Evolutionary conservation across 2,797 vertebrate genomes (phyloP).

Genomic region (Myotis findleyi): DNA sequence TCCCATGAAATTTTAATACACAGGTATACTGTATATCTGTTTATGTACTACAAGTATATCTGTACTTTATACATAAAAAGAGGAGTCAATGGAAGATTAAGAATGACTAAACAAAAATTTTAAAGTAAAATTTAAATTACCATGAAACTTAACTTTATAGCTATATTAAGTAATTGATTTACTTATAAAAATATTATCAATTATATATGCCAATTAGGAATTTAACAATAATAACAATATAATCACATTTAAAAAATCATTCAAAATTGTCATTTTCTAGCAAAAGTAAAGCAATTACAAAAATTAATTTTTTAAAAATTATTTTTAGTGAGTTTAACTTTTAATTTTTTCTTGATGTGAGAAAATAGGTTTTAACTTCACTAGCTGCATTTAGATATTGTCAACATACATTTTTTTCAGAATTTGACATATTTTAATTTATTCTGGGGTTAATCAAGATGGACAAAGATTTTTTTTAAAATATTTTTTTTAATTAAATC

Average conservation of each 20-base stretch:
- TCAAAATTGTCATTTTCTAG: background rate
- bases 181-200: slow-evolving; percentile 9
- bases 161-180: slow-evolving; percentile 15
- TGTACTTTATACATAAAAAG: slow-evolving; percentile 24
- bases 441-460: background rate
- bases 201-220: background rate
- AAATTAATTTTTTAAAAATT: slow-evolving; percentile 38
- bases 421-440: background rate
- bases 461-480: background rate
- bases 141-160: slow-evolving; percentile 2
- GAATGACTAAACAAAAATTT: background rate
- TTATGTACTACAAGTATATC: background rate
- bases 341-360: slow-evolving; percentile 39
- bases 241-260: background rate
- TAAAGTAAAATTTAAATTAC: background rate
- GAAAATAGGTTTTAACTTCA: slow-evolving; percentile 44
- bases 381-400: background rate
- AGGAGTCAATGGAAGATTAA: background rate
- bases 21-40: background rate
- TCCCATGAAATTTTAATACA: slow-evolving; percentile 32
- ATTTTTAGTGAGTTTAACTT: slow-evolving; percentile 39
- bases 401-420: background rate
- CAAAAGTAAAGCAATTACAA: slow-evolving; percentile 38
- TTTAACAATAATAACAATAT: background rate
- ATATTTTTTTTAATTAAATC: too few relatives aligned